Percentiles rank a stretch among this genome's conserved stretches.
Evolutionary conservation across 2,797 vertebrate genomes (phyloP).

Genomic region (Dromococcyx pavoninus): DNA sequence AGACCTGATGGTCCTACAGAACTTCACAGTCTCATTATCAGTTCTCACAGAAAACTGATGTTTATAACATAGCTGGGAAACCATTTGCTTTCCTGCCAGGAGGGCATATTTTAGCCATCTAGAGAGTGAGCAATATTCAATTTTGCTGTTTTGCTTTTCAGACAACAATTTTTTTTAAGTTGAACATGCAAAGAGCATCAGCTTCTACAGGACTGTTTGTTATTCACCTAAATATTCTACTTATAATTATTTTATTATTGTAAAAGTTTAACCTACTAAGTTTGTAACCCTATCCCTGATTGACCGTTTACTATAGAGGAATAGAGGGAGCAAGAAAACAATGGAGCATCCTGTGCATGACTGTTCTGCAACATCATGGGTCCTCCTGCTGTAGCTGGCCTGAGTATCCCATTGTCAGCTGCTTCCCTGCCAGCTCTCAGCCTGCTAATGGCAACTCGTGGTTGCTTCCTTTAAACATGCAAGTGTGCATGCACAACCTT

Average conservation of each 20-base stretch:
- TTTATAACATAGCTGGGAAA: neutral
- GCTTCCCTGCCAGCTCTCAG: neutral
- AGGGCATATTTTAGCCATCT: neutral
- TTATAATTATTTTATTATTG: neutral
- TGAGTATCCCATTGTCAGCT: neutral
- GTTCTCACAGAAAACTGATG: neutral
- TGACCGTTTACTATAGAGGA: neutral
- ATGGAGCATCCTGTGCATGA: neutral
- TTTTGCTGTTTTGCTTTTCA: neutral
- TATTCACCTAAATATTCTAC: neutral
- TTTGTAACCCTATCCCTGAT: neutral
- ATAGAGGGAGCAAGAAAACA: neutral
- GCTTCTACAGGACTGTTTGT: neutral
- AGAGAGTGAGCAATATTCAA: neutral
- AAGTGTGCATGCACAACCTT: too few species aligned
- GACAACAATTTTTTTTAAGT: neutral
- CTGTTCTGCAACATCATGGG: neutral
- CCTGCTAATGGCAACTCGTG: neutral
- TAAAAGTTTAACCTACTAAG: neutral
- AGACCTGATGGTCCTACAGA: slow-evolving; percentile 8
- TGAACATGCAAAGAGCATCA: neutral
- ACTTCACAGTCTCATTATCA: neutral
- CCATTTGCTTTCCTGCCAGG: neutral
- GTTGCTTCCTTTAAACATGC: neutral
- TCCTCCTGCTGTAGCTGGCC: neutral